Percentiles rank a stretch among this genome's conserved stretches.
These are phyloP conservation scores for Lucinisca nassula DNA, from an alignment of 2,888 invertebrate genomes.

Conservation along the genomic window DNA sequence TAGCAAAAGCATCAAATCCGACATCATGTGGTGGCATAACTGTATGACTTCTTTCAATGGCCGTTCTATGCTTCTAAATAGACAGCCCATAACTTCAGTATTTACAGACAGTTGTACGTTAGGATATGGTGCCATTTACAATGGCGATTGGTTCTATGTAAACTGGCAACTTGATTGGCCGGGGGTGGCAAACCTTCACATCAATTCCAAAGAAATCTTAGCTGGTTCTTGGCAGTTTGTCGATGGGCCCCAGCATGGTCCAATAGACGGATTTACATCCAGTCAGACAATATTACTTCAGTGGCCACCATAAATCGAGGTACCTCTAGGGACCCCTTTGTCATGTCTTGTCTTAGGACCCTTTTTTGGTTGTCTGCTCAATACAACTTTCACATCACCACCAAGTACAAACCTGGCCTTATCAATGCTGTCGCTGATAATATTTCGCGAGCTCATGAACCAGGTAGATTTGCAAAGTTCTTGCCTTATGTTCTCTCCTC, in stretches of 20 bases:
- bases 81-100: not conserved
- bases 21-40: not conserved
- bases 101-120: too few species aligned
- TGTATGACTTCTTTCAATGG: too few species aligned
- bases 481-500: not conserved
- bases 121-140: too few species aligned
- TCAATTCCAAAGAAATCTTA: not conserved
- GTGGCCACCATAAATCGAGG: not conserved
- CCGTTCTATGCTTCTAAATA: too few species aligned
- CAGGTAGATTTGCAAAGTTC: not conserved
- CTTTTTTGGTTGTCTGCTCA: not conserved
- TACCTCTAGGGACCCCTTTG: not conserved
- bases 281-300: not conserved
- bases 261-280: not conserved
- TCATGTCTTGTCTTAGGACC: not conserved
- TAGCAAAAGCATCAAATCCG: not conserved
- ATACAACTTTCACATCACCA: not conserved
- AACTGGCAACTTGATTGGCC: constrained; percentile 10
- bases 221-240: not conserved
- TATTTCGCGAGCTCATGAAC: not conserved
- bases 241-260: not conserved
- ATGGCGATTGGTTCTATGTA: too few species aligned
- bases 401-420: not conserved
- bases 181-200: not conserved
- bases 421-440: not conserved